These are phyloP conservation scores for Premnoplex brunnescens DNA, from an alignment of 2,797 vertebrate genomes.

Conservation along the genomic window DNA sequence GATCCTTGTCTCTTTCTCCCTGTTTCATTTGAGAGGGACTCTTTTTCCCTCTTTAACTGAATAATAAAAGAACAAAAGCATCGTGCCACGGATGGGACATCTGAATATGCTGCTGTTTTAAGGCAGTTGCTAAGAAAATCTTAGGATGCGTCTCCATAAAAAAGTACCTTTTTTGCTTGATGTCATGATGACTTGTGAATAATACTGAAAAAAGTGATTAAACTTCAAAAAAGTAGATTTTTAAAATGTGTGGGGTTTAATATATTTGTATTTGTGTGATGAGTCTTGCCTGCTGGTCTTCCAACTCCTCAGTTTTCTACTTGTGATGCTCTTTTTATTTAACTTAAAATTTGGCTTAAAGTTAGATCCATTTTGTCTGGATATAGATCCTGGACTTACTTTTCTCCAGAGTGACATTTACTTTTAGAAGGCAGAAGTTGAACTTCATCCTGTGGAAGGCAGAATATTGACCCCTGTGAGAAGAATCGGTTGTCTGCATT, in stretches of 20 bases:
- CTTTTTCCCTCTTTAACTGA: background rate
- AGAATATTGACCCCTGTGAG: background rate
- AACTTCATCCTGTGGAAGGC: background rate
- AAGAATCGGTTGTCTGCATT: background rate
- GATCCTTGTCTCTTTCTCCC: rapidly evolving
- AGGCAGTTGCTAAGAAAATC: background rate
- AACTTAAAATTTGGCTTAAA: background rate
- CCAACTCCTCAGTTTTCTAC: background rate
- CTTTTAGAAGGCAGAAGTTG: background rate
- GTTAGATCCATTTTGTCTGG: background rate
- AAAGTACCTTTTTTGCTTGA: background rate
- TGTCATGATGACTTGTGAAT: background rate
- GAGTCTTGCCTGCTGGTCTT: background rate
- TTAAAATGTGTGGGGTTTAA: background rate
- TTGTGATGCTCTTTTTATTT: background rate
- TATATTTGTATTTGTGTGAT: background rate
- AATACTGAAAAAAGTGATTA: background rate
- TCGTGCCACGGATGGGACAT: background rate
- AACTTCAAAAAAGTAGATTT: background rate
- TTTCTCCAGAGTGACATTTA: background rate
- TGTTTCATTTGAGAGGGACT: background rate
- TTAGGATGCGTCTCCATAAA: background rate
- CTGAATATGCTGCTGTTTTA: background rate
- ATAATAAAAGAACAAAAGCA: background rate
- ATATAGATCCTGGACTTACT: background rate